Evolutionary conservation across 2,113 vertebrate species (phyloP).

Genomic region (Perccottus glenii): DNA sequence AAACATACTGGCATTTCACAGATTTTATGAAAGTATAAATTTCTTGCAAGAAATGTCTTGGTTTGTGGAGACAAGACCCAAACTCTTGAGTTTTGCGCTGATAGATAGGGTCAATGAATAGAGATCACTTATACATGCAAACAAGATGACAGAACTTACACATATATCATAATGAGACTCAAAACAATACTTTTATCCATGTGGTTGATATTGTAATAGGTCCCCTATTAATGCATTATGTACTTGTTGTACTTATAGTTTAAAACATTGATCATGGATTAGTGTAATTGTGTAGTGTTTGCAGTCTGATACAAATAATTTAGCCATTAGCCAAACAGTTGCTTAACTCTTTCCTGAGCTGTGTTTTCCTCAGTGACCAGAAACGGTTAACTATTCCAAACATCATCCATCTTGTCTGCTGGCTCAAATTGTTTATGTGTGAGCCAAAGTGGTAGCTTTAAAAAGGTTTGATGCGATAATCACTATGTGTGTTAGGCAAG

Average conservation of each 20-base stretch:
- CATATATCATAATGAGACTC: background rate
- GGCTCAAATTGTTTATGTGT: slow-evolving; percentile 62
- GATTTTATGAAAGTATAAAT: too few species aligned
- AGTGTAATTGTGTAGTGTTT: background rate
- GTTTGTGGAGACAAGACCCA: too few species aligned
- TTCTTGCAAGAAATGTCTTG: too few species aligned
- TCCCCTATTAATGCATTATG: background rate
- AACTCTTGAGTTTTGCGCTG: too few species aligned
- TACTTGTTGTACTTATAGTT: background rate
- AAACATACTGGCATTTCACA: too few species aligned
- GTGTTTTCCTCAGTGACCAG: slow-evolving; percentile 1
- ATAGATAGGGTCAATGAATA: too few species aligned
- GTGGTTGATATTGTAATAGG: background rate
- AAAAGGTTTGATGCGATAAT: slow-evolving; percentile 31
- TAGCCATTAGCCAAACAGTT: slow-evolving; percentile 3
- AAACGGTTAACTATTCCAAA: slow-evolving; percentile 52
- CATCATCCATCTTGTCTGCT: slow-evolving; percentile 24
- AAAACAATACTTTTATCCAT: background rate
- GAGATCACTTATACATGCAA: background rate
- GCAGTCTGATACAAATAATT: background rate
- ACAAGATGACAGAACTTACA: background rate
- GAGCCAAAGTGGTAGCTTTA: slow-evolving; percentile 59
- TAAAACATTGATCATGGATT: background rate
- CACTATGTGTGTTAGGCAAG: slow-evolving; percentile 11
- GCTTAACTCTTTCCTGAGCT: background rate